phyloP scores from a whole-genome alignment of 2,113 vertebrate species.

The Mobula birostris region DNA sequence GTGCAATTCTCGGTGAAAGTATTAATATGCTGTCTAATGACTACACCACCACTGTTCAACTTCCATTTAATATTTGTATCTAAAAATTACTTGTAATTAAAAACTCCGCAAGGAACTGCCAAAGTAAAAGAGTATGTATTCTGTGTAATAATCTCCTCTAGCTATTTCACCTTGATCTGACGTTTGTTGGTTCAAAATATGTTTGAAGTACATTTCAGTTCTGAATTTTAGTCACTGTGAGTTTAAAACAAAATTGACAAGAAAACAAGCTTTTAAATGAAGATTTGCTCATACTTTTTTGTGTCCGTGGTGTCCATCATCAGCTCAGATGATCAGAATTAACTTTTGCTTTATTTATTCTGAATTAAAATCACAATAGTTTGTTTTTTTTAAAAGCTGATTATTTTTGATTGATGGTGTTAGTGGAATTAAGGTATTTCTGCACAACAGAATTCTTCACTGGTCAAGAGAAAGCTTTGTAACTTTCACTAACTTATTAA shows the following conservation, averaged over 20 bases:
- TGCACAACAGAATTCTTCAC: not conserved
- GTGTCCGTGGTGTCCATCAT: not conserved
- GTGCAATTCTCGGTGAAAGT: not conserved
- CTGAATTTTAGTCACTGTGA: not conserved
- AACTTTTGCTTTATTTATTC: slow-evolving; percentile 1
- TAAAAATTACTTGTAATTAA: not conserved
- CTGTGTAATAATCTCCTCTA: not conserved
- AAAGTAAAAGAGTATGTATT: not conserved
- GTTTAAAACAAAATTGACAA: not conserved
- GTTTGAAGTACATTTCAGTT: not conserved
- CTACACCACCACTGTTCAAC: not conserved
- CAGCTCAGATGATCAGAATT: not conserved
- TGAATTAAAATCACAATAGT: not conserved
- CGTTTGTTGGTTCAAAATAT: not conserved
- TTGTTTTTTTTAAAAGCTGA: not conserved
- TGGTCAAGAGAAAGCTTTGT: not conserved
- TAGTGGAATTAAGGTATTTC: not conserved
- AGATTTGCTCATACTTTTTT: not conserved
- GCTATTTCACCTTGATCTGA: not conserved
- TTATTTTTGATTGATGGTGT: not conserved
- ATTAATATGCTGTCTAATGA: not conserved
- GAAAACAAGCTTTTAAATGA: not conserved
- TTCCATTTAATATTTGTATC: not conserved
- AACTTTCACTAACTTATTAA: not conserved
- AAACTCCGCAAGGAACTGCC: not conserved